Base-by-base conservation (phyloP, 2,888 invertebrate genomes). In the Cylindroiulus punctatus region DNA sequence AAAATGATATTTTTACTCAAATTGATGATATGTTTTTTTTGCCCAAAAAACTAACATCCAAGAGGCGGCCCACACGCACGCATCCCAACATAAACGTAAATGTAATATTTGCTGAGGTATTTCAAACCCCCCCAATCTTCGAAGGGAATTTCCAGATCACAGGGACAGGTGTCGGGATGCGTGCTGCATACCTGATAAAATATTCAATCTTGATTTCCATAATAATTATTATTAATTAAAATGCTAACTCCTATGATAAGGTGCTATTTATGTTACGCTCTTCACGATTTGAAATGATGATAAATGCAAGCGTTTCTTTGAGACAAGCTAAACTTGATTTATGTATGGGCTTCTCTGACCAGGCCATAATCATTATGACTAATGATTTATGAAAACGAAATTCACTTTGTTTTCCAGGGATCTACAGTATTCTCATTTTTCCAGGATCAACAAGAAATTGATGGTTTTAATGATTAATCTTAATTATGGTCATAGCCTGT, bases 21-120 rank as follows among this genome's bases (percentile, higher is more conserved):
- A 65, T 65, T 65, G 57, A 65, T 65, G 57, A 65, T 65, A 22
- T 65, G 57, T 22, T 65, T 65, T n/a, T n/a, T 65, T 65, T 22
- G 10, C 22, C 57, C 52, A 52, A 19, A n/a, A n/a, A n/a, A n/a
- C 22, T 65, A 65, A 65, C 57, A 65, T 65, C 26, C 57, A 22
- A 65, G 57, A 7, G 57, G 57, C 57, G 57, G 57, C 57, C 57
- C 57, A 65, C 57, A 65, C 57, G 57, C 57, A 65, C n/a, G 57
- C 57, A 65, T 65, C 57, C 57, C 22, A 22, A 65, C 57, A 22
- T 65, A 65, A 65, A 65, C 57, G 22, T 22, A 26, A 65, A 65
- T 65, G 22, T 65, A 65, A 65, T 65, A 65, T 65, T 65, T 65
- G 22, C 22, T 2, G 10, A 65, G 57, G 57, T 65, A 65, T 65